These are phyloP conservation scores for Anser cygnoides DNA, from an alignment of 2,113 vertebrate species.

Conservation along the genomic window DNA sequence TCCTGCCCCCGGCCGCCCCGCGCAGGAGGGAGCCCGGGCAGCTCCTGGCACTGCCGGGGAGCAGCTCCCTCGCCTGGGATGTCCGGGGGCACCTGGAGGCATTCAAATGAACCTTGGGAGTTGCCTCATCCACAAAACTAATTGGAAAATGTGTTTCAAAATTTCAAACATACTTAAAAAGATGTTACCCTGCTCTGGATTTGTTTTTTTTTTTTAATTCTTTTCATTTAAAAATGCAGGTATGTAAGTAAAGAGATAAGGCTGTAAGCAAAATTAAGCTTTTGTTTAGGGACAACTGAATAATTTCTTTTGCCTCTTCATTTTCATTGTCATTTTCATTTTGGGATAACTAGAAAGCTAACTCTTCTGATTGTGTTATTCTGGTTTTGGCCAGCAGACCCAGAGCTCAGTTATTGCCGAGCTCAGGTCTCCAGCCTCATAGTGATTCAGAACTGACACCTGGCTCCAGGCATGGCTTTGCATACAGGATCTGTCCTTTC, in stretches of 20 bases:
- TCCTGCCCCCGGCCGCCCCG: no score
- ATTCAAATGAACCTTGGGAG: background rate
- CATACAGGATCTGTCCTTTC: rapidly evolving
- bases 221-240: background rate
- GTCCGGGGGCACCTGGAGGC: background rate
- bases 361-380: rapidly evolving
- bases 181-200: rapidly evolving
- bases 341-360: background rate
- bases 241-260: background rate
- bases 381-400: background rate
- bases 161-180: background rate
- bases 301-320: background rate
- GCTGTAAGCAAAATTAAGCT: background rate
- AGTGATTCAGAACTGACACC: rapidly evolving
- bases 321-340: background rate
- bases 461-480: background rate
- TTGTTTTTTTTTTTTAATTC: rapidly evolving
- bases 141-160: rapidly evolving
- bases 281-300: background rate
- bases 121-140: background rate
- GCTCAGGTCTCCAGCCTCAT: background rate
- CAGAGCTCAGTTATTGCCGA: rapidly evolving
- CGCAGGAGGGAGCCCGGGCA: background rate
- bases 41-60: no score
- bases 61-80: background rate